These are phyloP conservation scores for Laticauda laticaudata DNA, from an alignment of 2,113 vertebrate genomes.

Conservation along the genomic window DNA sequence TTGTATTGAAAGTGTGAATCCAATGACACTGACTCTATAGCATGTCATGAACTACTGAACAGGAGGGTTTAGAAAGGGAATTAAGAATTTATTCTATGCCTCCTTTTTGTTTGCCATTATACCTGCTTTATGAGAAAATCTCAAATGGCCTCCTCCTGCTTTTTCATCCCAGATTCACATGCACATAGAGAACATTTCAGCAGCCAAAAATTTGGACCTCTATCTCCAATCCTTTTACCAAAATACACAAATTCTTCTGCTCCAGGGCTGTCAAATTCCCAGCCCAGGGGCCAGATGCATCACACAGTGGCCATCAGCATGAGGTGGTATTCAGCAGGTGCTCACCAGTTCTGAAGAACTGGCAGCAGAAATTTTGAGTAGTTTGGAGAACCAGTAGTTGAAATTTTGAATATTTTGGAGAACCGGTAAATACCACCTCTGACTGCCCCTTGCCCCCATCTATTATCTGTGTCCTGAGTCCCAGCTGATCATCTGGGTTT, in stretches of 20 bases:
- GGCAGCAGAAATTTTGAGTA: too few species aligned
- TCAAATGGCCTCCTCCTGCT: neutral
- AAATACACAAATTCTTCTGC: neutral
- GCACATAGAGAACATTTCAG: neutral
- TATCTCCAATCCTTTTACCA: neutral
- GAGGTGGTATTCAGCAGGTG: too few species aligned
- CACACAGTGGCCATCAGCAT: too few species aligned
- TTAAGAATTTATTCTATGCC: neutral
- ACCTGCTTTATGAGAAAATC: neutral
- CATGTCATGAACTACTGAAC: neutral
- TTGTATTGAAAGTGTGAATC: neutral
- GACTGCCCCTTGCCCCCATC: too few species aligned
- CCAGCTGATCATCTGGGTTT: too few species aligned
- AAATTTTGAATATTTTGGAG: too few species aligned
- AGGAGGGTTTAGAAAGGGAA: neutral
- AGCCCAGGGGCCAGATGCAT: too few species aligned
- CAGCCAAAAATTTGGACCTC: neutral
- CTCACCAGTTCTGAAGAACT: too few species aligned
- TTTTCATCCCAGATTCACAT: neutral
- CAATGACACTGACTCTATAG: neutral
- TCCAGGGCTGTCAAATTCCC: too few species aligned
- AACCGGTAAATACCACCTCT: too few species aligned
- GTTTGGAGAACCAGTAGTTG: too few species aligned
- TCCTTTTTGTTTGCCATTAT: neutral
- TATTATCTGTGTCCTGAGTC: too few species aligned